A percentile compares a stretch with the other conserved stretches of the same genome.
phyloP scores from a whole-genome alignment of 2,888 invertebrate species.

The Aleiodes testaceus region DNA sequence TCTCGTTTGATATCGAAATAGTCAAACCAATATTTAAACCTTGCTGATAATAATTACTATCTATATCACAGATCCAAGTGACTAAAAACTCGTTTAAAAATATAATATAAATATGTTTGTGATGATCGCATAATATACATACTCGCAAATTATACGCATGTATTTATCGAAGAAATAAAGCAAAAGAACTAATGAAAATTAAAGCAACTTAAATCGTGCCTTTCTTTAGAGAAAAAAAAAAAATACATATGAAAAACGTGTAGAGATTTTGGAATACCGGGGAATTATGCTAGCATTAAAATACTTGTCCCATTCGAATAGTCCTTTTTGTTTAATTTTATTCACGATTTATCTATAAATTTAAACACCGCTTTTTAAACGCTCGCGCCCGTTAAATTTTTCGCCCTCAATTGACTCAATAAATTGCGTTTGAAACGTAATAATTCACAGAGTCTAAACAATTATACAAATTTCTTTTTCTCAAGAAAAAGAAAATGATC shows the following conservation, averaged over 20 bases:
- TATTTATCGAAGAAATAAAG: constrained; percentile 56
- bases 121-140: constrained; percentile 65
- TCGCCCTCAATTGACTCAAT: neutral
- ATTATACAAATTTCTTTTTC: no score
- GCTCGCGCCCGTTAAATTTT: constrained; percentile 19
- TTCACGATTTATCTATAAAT: neutral
- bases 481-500: neutral
- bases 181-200: constrained; percentile 60
- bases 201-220: constrained; percentile 54
- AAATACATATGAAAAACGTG: constrained; percentile 61
- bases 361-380: constrained; percentile 6
- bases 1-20: constrained; percentile 59
- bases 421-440: constrained; percentile 1
- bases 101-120: constrained; percentile 70
- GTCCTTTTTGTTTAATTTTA: neutral
- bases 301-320: constrained; percentile 12
- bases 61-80: constrained; percentile 74
- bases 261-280: constrained; percentile 57
- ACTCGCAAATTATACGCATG: constrained; percentile 50
- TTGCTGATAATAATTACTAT: constrained; percentile 73
- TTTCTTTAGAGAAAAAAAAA: constrained; percentile 34
- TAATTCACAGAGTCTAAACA: constrained; percentile 2
- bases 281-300: constrained; percentile 54
- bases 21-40: constrained; percentile 68
- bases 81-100: constrained; percentile 73